These are phyloP conservation scores for Piscicola geometra DNA, from an alignment of 2,888 invertebrate species.

Conservation along the genomic window DNA sequence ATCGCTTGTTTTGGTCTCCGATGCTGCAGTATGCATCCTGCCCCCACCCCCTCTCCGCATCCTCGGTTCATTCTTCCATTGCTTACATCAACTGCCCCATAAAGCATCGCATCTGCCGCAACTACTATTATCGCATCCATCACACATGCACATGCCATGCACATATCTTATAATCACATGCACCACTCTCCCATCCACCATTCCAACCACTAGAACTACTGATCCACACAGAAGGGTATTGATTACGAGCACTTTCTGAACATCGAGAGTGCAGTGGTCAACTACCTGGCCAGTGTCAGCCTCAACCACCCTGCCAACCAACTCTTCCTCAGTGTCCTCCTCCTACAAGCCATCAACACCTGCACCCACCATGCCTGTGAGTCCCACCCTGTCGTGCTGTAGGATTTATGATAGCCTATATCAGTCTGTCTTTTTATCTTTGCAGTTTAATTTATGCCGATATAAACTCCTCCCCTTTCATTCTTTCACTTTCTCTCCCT, in stretches of 20 bases:
- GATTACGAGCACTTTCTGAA: slow-evolving; percentile 28
- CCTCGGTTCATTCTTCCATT: too few relatives aligned
- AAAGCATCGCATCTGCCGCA: too few relatives aligned
- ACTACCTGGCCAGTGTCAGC: slow-evolving; percentile 76
- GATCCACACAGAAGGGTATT: not conserved
- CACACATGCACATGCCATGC: too few relatives aligned
- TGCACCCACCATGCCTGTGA: not conserved
- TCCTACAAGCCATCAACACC: slow-evolving; percentile 67
- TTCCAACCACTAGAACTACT: too few relatives aligned
- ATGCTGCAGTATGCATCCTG: not conserved
- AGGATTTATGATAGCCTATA: not conserved
- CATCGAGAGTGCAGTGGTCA: slow-evolving; percentile 65
- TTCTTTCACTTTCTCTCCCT: too few relatives aligned
- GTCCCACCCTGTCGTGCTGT: not conserved
- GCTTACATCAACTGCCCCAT: too few relatives aligned
- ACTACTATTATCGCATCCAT: too few relatives aligned
- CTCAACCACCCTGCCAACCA: slow-evolving; percentile 80
- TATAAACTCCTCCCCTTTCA: too few relatives aligned
- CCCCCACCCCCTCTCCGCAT: not conserved
- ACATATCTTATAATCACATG: too few relatives aligned
- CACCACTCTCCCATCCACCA: too few relatives aligned
- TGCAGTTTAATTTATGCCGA: too few relatives aligned
- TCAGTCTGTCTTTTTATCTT: not conserved
- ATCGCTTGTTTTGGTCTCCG: not conserved
- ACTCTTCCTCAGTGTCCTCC: slow-evolving; percentile 71